These are phyloP conservation scores for Xestia ashworthii DNA, from an alignment of 2,888 invertebrate species.

Conservation along the genomic window DNA sequence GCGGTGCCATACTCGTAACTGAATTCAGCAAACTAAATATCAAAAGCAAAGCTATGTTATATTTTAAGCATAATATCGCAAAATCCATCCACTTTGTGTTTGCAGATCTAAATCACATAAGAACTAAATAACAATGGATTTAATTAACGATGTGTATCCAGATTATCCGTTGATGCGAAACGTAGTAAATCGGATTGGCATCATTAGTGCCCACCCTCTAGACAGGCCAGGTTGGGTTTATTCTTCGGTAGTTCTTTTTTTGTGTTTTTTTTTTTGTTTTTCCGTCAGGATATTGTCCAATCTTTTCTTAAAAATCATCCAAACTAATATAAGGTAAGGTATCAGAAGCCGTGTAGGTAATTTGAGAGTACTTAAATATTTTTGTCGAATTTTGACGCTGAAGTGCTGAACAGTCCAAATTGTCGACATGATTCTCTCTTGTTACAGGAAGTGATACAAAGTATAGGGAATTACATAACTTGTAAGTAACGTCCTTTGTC, in stretches of 20 bases:
- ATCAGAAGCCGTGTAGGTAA: not conserved
- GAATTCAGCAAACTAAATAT: not conserved
- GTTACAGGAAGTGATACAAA: not conserved
- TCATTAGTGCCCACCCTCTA: constrained; percentile 17
- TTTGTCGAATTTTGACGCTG: not conserved
- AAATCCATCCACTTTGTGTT: constrained; percentile 6
- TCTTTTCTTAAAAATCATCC: not conserved
- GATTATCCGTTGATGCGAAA: constrained; percentile 33
- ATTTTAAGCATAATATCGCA: not conserved
- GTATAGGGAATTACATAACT: not conserved
- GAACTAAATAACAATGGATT: constrained; percentile 24
- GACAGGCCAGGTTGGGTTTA: not conserved
- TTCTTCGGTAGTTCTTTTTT: too few species aligned
- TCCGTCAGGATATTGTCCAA: not conserved
- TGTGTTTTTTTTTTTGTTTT: too few species aligned
- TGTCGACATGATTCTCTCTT: not conserved
- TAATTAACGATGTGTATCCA: constrained; percentile 33
- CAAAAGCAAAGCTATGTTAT: not conserved
- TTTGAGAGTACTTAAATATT: not conserved
- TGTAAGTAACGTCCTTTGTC: not conserved
- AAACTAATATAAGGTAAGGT: not conserved
- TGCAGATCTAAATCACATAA: not conserved
- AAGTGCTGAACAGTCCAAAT: too few species aligned
- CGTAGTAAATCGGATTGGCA: constrained; percentile 33
- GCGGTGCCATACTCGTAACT: not conserved